Evolutionary conservation across 1,140 invertebrate species (phyloP).

Genomic region (Lamellibrachia luymesi): DNA sequence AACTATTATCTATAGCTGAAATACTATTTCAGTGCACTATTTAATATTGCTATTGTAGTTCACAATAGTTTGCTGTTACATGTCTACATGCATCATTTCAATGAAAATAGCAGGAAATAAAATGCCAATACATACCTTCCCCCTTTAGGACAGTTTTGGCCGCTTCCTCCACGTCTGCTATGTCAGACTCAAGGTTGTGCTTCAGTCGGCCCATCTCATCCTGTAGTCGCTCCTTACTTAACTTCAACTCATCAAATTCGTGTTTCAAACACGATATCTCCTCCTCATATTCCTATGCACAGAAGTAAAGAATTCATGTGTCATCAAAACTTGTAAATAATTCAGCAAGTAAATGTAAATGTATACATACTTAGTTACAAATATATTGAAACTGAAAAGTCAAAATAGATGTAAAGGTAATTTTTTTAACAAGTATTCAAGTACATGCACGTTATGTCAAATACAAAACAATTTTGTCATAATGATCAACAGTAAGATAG

Average conservation of each 20-base stretch:
- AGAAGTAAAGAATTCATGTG: not conserved
- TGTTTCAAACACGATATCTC: constrained; percentile 61
- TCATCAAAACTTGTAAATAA: not conserved
- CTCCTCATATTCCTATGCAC: constrained; percentile 58
- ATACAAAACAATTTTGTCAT: not conserved
- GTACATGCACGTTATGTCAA: not conserved
- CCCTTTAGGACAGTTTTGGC: not conserved
- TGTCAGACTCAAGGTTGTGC: not conserved
- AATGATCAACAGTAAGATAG: not conserved
- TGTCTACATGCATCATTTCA: not conserved
- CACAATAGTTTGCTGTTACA: not conserved
- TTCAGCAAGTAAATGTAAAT: not conserved
- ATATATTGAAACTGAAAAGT: too few relatives aligned
- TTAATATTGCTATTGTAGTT: too few relatives aligned
- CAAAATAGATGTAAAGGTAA: too few relatives aligned
- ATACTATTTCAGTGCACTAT: too few relatives aligned
- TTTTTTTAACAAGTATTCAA: too few relatives aligned
- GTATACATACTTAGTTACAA: too few relatives aligned
- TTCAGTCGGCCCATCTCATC: constrained; percentile 57
- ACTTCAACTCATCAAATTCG: constrained; percentile 64
- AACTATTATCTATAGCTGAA: too few relatives aligned
- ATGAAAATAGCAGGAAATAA: not conserved
- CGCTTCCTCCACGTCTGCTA: not conserved
- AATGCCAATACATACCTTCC: not conserved
- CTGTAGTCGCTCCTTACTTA: constrained; percentile 63